A percentile compares a stretch with the other conserved stretches of the same genome.
Conservation (phyloP, 2,888 invertebrate genomes). For the Zygogramma bicolorata region DNA sequence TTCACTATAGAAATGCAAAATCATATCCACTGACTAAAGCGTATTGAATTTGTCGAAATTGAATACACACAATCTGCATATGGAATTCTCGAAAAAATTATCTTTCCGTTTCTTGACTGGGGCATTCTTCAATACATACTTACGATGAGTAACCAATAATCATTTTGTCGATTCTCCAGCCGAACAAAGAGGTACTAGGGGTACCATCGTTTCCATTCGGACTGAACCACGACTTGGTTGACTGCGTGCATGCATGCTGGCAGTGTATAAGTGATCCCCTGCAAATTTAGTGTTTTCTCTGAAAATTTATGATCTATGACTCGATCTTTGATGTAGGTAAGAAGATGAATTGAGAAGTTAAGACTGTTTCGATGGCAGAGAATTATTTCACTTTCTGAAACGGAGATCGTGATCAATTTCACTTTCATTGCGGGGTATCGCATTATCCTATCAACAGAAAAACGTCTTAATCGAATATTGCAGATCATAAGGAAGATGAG, state of each 20-base stretch:
- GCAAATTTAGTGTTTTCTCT: conserved; percentile 60
- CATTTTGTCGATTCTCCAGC: conserved; percentile 62
- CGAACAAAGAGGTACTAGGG: conserved; percentile 42
- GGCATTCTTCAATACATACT: conserved; percentile 57
- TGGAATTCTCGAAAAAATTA: not conserved
- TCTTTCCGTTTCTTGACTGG: conserved; percentile 25
- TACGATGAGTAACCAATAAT: conserved; percentile 64
- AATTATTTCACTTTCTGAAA: conserved; percentile 40
- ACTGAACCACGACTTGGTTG: conserved; percentile 38
- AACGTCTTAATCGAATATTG: conserved; percentile 12
- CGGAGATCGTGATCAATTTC: conserved; percentile 13
- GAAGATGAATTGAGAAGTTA: conserved; percentile 62
- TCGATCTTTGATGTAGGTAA: conserved; percentile 60
- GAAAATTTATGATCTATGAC: conserved; percentile 59
- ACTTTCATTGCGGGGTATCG: conserved; percentile 9
- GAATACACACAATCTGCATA: not conserved
- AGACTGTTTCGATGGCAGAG: conserved; percentile 46
- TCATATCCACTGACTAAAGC: too few species aligned
- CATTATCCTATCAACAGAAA: conserved; percentile 7
- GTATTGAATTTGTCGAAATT: not conserved
- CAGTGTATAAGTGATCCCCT: conserved; percentile 56
- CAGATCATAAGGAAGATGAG: not conserved
- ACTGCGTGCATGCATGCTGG: conserved; percentile 50
- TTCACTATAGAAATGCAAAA: too few species aligned
- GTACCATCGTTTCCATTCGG: conserved; percentile 17